Evolutionary conservation across 1,140 invertebrate species (phyloP).

Genomic region (Catajapyx aquilonaris): DNA sequence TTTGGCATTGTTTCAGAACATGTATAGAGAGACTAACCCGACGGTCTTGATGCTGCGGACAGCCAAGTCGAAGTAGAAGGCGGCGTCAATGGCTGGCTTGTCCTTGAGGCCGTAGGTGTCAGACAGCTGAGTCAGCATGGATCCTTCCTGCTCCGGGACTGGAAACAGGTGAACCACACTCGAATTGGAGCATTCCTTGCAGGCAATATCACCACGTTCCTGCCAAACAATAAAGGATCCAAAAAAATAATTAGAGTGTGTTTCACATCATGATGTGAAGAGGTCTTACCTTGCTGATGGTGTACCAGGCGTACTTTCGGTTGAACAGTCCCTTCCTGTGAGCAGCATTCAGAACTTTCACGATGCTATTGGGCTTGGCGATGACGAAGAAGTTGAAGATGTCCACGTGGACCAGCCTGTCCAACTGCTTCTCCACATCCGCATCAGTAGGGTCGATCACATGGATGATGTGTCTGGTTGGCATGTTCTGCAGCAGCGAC

Average conservation of each 20-base stretch:
- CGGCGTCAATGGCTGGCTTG: slow-evolving; percentile 44
- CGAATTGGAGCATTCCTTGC: slow-evolving; percentile 37
- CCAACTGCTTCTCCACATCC: slow-evolving; percentile 37
- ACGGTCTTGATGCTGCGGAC: slow-evolving; percentile 46
- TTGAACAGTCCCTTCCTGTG: slow-evolving; percentile 23
- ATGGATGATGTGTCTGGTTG: slow-evolving; percentile 63
- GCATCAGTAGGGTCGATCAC: slow-evolving; percentile 31
- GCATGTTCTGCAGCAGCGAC: slow-evolving; percentile 63
- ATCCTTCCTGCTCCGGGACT: slow-evolving; percentile 31
- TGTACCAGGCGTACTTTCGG: slow-evolving; percentile 37
- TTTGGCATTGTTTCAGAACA: too few species aligned
- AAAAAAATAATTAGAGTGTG: background rate
- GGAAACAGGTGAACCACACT: slow-evolving; percentile 42
- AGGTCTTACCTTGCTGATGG: slow-evolving; percentile 32
- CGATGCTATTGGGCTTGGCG: slow-evolving; percentile 43
- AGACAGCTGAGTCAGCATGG: slow-evolving; percentile 38
- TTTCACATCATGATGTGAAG: background rate
- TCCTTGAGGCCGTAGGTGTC: slow-evolving; percentile 42
- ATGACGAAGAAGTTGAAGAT: slow-evolving; percentile 74
- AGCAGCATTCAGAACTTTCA: slow-evolving; percentile 36
- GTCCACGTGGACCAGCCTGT: slow-evolving; percentile 49
- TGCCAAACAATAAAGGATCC: background rate
- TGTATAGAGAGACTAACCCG: slow-evolving; percentile 29
- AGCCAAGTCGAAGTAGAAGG: slow-evolving; percentile 70
- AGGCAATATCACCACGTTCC: slow-evolving; percentile 40